Conservation (phyloP, 1,140 invertebrate species). For the Drosophila ercepeae region DNA sequence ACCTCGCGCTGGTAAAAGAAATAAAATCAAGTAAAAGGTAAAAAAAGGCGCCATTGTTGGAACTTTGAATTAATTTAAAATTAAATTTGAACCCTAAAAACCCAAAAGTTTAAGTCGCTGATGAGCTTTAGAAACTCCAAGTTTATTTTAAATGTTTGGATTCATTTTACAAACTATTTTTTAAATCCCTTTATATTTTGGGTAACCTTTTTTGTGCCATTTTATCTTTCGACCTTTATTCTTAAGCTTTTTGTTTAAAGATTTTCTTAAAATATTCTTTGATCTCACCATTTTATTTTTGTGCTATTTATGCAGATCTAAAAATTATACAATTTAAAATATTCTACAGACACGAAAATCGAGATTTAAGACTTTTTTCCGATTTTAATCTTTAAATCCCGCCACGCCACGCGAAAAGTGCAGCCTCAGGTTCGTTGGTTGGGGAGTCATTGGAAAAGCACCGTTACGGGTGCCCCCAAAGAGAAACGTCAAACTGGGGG, state of each 20-base stretch:
- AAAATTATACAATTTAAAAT: conserved; percentile 49
- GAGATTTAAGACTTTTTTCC: conserved; percentile 6
- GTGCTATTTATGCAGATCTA: conserved; percentile 9
- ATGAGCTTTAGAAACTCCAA: background rate
- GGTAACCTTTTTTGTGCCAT: background rate
- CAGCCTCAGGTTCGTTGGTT: conserved; percentile 24
- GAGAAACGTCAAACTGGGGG: conserved; percentile 34
- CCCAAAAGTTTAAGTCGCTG: too few species aligned
- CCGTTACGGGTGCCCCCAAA: conserved; percentile 53
- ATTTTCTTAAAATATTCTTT: background rate
- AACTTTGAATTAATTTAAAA: too few species aligned
- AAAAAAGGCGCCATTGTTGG: background rate
- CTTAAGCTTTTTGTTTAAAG: background rate
- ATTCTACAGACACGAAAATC: conserved; percentile 11
- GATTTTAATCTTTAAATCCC: conserved; percentile 8
- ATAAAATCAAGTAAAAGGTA: background rate
- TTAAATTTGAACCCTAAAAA: too few species aligned
- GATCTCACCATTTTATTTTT: conserved; percentile 34
- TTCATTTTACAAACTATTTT: background rate
- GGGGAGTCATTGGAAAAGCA: conserved; percentile 32
- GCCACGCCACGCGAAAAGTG: conserved; percentile 43
- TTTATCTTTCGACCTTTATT: background rate
- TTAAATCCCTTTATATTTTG: background rate
- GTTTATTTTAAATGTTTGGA: background rate
- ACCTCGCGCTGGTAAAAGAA: conserved; percentile 86